Evolutionary conservation across 2,113 vertebrate genomes (phyloP).

Genomic region (Stegastes partitus): DNA sequence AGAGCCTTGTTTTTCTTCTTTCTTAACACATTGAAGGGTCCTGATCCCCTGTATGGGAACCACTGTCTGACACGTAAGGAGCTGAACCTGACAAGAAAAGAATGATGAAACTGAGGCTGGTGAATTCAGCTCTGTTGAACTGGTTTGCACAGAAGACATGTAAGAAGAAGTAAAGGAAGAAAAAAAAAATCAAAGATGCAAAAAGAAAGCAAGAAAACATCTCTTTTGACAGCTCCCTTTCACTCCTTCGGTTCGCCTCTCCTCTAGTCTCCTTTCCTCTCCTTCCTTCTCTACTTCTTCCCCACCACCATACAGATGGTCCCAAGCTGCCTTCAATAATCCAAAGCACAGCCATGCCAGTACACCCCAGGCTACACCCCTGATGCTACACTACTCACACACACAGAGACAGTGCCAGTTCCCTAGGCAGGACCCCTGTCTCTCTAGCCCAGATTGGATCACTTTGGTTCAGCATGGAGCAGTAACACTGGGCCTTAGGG

Average conservation of each 20-base stretch:
- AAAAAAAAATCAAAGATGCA: too few species aligned
- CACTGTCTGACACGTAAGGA: too few species aligned
- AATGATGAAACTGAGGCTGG: too few species aligned
- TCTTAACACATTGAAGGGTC: background rate
- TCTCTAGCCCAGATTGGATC: constrained; percentile 79
- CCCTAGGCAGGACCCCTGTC: constrained; percentile 82
- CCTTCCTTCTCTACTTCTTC: constrained; percentile 58
- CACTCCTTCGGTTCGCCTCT: constrained; percentile 6
- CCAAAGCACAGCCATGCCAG: constrained; percentile 82
- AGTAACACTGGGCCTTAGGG: constrained; percentile 76
- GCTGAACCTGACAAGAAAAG: too few species aligned
- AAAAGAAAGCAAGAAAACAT: constrained; percentile 18
- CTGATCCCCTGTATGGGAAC: too few species aligned
- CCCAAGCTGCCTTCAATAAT: constrained; percentile 85
- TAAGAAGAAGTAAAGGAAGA: too few species aligned
- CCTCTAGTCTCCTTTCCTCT: constrained; percentile 16
- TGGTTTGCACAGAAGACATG: background rate
- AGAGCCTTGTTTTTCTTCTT: background rate
- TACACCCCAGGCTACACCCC: constrained; percentile 82
- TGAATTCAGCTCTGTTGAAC: background rate
- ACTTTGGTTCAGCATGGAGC: constrained; percentile 75
- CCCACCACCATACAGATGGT: constrained; percentile 81
- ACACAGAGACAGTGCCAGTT: constrained; percentile 76
- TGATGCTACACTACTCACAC: constrained; percentile 76
- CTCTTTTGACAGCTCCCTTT: constrained; percentile 18